A percentile compares a stretch with the other conserved stretches of the same genome.
phyloP scores from a whole-genome alignment of 2,113 vertebrate species.

The Ceratotherium simum region DNA sequence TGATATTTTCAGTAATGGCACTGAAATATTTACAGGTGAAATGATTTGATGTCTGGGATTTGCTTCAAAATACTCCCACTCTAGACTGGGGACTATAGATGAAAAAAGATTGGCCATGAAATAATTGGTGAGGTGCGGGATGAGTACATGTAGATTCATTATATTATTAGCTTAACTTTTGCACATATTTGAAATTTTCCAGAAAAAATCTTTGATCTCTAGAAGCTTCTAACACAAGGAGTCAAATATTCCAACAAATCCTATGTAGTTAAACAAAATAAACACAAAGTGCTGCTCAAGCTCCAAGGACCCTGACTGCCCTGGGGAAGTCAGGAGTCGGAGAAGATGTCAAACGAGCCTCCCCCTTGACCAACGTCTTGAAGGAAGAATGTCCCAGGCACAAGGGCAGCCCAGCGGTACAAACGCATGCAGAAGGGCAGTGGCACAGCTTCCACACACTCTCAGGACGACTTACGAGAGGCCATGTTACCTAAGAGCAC shows the following conservation, averaged over 20 bases:
- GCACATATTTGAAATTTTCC: not conserved
- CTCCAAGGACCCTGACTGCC: not conserved
- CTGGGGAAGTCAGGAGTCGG: not conserved
- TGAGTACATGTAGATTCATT: not conserved
- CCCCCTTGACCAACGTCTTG: not conserved
- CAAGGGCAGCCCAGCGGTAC: not conserved
- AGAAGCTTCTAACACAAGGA: constrained; percentile 20
- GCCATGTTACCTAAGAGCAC: too few species aligned
- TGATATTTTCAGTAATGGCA: not conserved
- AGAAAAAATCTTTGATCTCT: not conserved
- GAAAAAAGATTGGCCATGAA: not conserved
- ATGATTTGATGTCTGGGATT: not conserved
- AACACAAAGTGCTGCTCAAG: not conserved
- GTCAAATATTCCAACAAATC: not conserved
- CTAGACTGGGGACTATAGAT: not conserved
- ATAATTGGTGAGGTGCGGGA: not conserved
- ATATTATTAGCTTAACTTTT: not conserved
- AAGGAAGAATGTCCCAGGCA: not conserved
- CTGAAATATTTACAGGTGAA: not conserved
- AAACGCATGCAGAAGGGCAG: not conserved
- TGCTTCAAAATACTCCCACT: not conserved
- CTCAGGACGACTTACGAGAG: too few species aligned
- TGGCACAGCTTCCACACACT: accelerated
- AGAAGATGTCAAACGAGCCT: not conserved
- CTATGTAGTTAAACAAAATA: not conserved